Base-by-base conservation (phyloP, 2,113 vertebrate genomes). In the Candoia aspera region DNA sequence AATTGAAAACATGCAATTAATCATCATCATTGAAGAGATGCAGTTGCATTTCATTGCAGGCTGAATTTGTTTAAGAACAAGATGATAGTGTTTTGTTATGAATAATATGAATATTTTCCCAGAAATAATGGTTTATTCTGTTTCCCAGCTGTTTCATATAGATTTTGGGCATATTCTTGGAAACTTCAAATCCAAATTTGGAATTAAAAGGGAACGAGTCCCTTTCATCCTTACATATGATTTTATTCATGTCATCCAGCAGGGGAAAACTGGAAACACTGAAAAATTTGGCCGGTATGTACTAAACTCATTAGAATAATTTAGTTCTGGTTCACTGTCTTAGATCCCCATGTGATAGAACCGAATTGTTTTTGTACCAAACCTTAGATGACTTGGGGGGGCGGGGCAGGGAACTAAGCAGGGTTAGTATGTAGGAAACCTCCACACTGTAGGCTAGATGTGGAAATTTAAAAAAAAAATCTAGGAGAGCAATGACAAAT, bases 121-220 rank as follows among this genome's bases (percentile, higher is more conserved):
- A 0, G 9, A 60, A 1, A 58, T 90, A 94, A 23, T 92, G 92
- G 95, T 95, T 93, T 93, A 33, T n/a, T 62, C 21, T 0, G 90
- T 55, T 93, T 94, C 92, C 42, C 95, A 99, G 99, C 99, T 99
- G 88, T 99, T 99, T 96, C 99, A 99, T 97, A 99, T 99, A 94
- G 99, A 99, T 96, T 99, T 99, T 94, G 99, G 99, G 54, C 99
- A 99, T 97, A 99, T 99, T 96, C 98, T 99, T 96, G 99, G 99
- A 91, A 99, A 99, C 97, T 99, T 99, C 96, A 99, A 99, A 93
- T 99, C 99, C 85, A 99, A 99, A 96, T 99, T 99, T 96, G 99
- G 99, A 95, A 99, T 99, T 97, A 99, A 99, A 97, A 98, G 99
- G 96, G 99, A 99, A 95, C 98, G 99, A 2, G 99, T 99, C 90